A percentile compares a stretch with the other conserved stretches of the same genome.
Conservation (phyloP, 2,888 invertebrate species). For the Syrista parreyssii region DNA sequence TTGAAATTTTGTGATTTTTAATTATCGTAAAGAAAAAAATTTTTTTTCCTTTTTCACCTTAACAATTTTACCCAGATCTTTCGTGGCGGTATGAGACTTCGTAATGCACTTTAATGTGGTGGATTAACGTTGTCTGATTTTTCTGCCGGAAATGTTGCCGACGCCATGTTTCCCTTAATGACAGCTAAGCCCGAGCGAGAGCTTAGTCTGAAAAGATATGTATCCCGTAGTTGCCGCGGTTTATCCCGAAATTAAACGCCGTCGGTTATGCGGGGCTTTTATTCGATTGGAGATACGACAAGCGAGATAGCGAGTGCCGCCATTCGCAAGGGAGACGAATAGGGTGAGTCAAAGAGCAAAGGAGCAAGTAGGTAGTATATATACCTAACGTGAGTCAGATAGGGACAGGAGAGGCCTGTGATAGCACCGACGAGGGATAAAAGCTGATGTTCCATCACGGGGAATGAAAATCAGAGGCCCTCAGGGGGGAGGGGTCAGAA, state of each 20-base stretch:
- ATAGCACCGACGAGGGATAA: conserved; percentile 25
- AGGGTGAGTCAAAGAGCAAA: conserved; percentile 14
- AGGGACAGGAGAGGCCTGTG: conserved; percentile 16
- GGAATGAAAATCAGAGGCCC: conserved; percentile 53
- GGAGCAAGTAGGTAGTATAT: conserved; percentile 13
- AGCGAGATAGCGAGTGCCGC: conserved; percentile 46
- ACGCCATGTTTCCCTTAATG: neutral
- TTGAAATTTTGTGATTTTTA: neutral
- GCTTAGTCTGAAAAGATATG: neutral
- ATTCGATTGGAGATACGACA: conserved; percentile 59
- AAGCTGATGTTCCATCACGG: conserved; percentile 41
- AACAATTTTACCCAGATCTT: neutral
- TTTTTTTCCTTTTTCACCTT: too few relatives aligned
- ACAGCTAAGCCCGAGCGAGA: neutral
- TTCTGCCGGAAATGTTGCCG: neutral
- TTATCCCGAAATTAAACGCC: conserved; percentile 54
- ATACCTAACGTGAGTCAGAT: neutral
- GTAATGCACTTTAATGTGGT: neutral
- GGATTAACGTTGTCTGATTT: neutral
- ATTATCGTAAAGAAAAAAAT: neutral
- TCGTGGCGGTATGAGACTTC: neutral
- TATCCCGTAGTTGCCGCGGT: conserved; percentile 29
- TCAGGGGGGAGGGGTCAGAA: conserved; percentile 46
- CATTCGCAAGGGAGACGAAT: conserved; percentile 16
- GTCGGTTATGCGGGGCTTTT: conserved; percentile 49